phyloP scores from a whole-genome alignment of 2,888 invertebrate species.

The Eudasyphora cyanicolor region DNA sequence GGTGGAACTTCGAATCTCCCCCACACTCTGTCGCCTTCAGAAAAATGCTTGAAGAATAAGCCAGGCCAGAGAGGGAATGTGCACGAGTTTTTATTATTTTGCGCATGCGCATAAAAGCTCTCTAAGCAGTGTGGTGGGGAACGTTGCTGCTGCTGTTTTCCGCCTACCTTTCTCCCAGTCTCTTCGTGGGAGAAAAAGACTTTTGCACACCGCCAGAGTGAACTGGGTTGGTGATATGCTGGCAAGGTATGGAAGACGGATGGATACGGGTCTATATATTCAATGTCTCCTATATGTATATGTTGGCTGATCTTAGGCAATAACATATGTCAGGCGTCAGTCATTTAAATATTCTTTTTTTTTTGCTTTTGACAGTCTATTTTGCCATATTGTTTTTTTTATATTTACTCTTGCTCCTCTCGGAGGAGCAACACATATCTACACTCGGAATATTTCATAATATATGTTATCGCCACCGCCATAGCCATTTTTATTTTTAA shows the following conservation, averaged over 20 bases:
- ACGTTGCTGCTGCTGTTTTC: neutral
- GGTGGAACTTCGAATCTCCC: neutral
- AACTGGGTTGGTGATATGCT: neutral
- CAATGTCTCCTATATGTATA: conserved; percentile 31
- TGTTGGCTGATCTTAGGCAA: neutral
- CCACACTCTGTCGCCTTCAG: neutral
- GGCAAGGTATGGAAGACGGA: neutral
- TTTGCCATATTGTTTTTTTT: neutral
- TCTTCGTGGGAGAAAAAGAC: neutral
- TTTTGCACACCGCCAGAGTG: conserved; percentile 28
- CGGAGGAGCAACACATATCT: no score
- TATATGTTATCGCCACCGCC: conserved; percentile 31
- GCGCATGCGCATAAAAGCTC: conserved; percentile 72
- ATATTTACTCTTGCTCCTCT: neutral
- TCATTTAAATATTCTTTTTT: conserved; percentile 40
- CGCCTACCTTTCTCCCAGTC: neutral
- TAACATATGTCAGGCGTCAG: conserved; percentile 62
- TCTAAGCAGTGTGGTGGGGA: conserved; percentile 37
- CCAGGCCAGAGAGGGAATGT: conserved; percentile 24
- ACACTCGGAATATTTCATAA: conserved; percentile 59
- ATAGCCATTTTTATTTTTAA: conserved; percentile 48
- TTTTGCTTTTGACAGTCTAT: conserved; percentile 50
- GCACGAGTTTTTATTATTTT: conserved; percentile 68
- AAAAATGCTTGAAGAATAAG: neutral
- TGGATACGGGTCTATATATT: neutral